Conservation (phyloP, 2,113 vertebrate genomes). For the Pygoscelis adeliae region DNA sequence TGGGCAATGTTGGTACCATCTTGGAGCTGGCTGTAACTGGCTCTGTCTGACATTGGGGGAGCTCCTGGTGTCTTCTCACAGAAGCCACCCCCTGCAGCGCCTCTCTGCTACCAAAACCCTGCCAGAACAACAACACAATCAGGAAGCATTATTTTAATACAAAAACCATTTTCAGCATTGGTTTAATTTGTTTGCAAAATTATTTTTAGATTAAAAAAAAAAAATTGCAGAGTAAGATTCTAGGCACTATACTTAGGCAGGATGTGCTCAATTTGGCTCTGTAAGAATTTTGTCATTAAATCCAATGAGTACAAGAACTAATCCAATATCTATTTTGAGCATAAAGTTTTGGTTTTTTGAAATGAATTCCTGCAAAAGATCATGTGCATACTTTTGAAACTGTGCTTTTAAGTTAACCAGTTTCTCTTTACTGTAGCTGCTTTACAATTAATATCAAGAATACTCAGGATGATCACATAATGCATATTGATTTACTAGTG, state of each 20-base stretch:
- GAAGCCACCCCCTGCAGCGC: rapidly evolving
- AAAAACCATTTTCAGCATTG: background rate
- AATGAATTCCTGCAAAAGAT: background rate
- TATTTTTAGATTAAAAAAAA: background rate
- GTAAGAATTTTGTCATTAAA: background rate
- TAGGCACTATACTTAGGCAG: background rate
- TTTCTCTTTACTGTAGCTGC: background rate
- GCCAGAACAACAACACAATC: rapidly evolving
- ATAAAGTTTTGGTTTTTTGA: background rate
- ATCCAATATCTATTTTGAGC: background rate
- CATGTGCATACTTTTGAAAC: background rate
- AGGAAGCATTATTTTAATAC: background rate
- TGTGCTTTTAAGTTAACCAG: background rate
- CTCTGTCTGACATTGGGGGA: background rate
- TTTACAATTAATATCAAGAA: background rate
- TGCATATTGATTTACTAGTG: background rate
- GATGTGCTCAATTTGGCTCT: background rate
- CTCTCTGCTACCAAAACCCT: background rate
- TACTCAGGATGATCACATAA: background rate
- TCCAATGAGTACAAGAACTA: background rate
- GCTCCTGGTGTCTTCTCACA: background rate
- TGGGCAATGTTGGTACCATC: rapidly evolving
- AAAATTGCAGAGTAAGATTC: background rate
- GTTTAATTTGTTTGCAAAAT: background rate
- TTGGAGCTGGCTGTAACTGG: background rate